phyloP scores from a whole-genome alignment of 2,888 invertebrate genomes.

The Drosophila paramelanica region DNA sequence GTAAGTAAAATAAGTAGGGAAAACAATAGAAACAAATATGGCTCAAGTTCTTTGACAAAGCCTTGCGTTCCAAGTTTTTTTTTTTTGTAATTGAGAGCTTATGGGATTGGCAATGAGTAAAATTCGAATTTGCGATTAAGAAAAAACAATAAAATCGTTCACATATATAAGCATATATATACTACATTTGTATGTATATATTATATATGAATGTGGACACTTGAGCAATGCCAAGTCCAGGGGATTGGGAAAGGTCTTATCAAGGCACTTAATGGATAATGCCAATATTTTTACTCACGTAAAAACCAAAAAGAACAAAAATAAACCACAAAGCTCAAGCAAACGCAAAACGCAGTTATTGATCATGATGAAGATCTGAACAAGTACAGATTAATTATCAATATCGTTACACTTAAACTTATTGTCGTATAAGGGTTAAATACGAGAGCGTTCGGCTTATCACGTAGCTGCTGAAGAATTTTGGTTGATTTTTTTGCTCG shows the following conservation, averaged over 20 bases:
- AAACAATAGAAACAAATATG: not conserved
- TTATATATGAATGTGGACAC: conserved; percentile 7
- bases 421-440: not conserved
- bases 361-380: conserved; percentile 47
- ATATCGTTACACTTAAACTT: not conserved
- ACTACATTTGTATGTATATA: conserved; percentile 1
- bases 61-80: not conserved
- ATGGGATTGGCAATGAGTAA: conserved; percentile 30
- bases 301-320: conserved; percentile 5
- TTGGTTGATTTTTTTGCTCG: not conserved
- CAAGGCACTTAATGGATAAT: conserved; percentile 47
- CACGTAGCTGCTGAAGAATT: conserved; percentile 20
- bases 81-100: conserved; percentile 30
- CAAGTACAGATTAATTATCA: conserved; percentile 18
- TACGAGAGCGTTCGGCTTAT: conserved; percentile 24
- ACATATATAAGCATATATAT: not conserved
- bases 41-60: conserved; percentile 16
- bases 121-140: conserved; percentile 34
- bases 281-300: conserved; percentile 11
- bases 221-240: conserved; percentile 36
- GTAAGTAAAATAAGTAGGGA: too few relatives aligned
- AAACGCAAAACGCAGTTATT: conserved; percentile 19
- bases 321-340: not conserved
- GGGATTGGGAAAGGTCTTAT: conserved; percentile 58
- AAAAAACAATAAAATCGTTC: not conserved